Evolutionary conservation across 1,140 invertebrate species (phyloP).

Genomic region (Gryon sp.): DNA sequence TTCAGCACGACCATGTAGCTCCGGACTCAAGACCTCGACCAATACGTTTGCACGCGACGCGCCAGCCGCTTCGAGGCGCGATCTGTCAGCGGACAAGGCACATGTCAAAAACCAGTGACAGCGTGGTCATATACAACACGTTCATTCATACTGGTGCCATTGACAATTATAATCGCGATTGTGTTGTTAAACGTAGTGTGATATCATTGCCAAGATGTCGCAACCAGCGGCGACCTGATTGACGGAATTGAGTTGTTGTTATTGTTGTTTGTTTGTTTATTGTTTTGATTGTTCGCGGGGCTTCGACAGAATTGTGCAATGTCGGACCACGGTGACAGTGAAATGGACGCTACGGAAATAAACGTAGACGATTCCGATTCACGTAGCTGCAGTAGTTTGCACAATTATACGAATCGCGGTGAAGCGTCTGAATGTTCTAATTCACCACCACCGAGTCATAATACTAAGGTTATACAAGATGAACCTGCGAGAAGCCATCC

Average conservation of each 20-base stretch:
- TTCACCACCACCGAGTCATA: slow-evolving; percentile 66
- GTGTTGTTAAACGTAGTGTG: slow-evolving; percentile 6
- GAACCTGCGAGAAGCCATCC: slow-evolving; percentile 75
- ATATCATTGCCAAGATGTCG: background rate
- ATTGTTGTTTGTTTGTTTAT: background rate
- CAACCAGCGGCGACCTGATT: background rate
- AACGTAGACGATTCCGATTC: slow-evolving; percentile 77
- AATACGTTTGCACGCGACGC: slow-evolving; percentile 67
- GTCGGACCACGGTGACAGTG: slow-evolving; percentile 76
- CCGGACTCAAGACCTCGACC: background rate
- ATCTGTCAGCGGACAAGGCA: slow-evolving; percentile 5
- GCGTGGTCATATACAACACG: slow-evolving; percentile 16
- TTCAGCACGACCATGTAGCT: background rate
- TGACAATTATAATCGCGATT: slow-evolving; percentile 2
- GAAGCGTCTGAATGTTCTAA: slow-evolving; percentile 71
- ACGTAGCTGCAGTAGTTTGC: slow-evolving; percentile 71
- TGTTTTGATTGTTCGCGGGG: background rate
- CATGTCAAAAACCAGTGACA: slow-evolving; percentile 11
- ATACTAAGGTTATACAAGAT: slow-evolving; percentile 66
- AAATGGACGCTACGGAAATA: slow-evolving; percentile 76
- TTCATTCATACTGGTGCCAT: slow-evolving; percentile 2
- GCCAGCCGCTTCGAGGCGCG: slow-evolving; percentile 62
- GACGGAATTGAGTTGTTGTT: background rate
- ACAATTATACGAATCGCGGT: slow-evolving; percentile 66
- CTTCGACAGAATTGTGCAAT: slow-evolving; percentile 55